These are phyloP conservation scores for Eublepharis macularius DNA, from an alignment of 2,113 vertebrate species.

Conservation along the genomic window DNA sequence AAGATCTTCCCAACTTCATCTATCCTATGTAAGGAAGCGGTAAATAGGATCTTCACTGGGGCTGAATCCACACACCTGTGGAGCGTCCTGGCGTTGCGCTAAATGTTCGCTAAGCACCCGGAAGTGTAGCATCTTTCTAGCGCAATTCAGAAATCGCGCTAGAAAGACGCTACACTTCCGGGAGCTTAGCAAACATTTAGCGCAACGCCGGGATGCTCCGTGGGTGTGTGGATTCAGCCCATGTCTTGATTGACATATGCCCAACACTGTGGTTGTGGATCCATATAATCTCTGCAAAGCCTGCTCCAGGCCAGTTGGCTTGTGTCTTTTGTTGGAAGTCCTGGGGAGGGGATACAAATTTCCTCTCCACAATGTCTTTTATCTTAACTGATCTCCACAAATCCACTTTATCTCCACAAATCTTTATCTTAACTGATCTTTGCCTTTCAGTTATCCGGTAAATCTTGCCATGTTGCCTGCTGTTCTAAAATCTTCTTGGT, in stretches of 20 bases:
- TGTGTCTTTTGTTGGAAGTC: not conserved
- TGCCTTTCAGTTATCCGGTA: not conserved
- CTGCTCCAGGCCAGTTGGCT: not conserved
- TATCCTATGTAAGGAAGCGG: not conserved
- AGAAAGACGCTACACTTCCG: too few relatives aligned
- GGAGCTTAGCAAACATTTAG: too few relatives aligned
- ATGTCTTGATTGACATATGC: not conserved
- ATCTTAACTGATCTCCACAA: not conserved
- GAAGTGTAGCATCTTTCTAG: too few relatives aligned
- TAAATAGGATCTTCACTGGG: not conserved
- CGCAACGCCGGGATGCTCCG: too few relatives aligned
- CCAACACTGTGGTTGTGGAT: not conserved
- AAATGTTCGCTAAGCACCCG: too few relatives aligned
- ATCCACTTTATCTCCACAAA: too few relatives aligned
- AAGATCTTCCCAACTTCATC: not conserved
- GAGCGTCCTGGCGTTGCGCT: too few relatives aligned
- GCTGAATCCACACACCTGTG: too few relatives aligned
- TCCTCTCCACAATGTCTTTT: not conserved
- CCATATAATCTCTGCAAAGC: not conserved
- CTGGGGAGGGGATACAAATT: not conserved
- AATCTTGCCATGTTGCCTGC: not conserved
- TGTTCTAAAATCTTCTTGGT: not conserved
- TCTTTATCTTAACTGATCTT: not conserved
- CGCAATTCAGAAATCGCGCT: too few relatives aligned
- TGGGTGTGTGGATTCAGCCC: too few relatives aligned